Evolutionary conservation across 1,140 invertebrate species (phyloP).

Genomic region (Pantala flavescens): DNA sequence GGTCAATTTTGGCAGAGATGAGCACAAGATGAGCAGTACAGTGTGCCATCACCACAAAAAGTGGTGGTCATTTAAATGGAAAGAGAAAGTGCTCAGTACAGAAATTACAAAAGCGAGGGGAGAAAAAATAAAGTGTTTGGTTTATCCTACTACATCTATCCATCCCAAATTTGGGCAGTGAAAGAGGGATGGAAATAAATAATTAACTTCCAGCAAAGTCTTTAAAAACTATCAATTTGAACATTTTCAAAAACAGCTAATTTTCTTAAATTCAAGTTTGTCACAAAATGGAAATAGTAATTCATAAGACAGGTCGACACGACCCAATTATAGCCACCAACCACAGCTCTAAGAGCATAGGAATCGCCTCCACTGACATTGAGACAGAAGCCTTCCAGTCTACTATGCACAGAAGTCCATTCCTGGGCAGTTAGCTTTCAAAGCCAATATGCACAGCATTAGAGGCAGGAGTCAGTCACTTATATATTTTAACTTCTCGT

Average conservation of each 20-base stretch:
- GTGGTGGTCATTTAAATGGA: neutral
- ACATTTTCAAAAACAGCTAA: neutral
- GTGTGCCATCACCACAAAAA: neutral
- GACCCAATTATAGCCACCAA: neutral
- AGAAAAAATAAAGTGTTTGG: too few species aligned
- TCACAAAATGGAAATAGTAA: neutral
- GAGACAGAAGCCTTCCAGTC: neutral
- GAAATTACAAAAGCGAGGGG: too few species aligned
- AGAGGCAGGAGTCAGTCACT: too few species aligned
- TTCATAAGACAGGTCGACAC: neutral
- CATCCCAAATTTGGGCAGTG: neutral
- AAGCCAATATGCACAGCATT: too few species aligned
- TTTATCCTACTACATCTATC: neutral
- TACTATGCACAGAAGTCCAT: too few species aligned
- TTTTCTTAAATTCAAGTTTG: neutral
- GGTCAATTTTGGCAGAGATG: neutral
- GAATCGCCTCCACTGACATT: neutral
- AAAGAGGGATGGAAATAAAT: constrained; percentile 5
- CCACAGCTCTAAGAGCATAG: neutral
- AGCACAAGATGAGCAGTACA: neutral
- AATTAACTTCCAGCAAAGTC: neutral
- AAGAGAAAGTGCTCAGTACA: too few species aligned
- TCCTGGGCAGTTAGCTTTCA: too few species aligned
- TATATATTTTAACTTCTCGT: too few species aligned
- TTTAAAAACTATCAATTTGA: neutral